Percentiles rank a stretch among this genome's conserved stretches.
Evolutionary conservation across 2,888 invertebrate species (phyloP).

Genomic region (Gastrophysa polygoni): DNA sequence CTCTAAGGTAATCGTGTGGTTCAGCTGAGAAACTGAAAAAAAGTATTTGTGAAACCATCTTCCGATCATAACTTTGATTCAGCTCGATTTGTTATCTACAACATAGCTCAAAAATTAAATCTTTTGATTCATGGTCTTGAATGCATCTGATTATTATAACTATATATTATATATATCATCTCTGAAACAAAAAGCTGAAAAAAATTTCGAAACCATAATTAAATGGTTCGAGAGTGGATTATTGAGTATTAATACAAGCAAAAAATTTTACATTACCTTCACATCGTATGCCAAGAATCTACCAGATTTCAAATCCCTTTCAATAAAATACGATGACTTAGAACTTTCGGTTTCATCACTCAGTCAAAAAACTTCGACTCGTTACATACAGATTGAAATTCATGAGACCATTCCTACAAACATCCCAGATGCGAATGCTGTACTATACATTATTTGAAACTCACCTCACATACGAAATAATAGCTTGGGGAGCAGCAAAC

Average conservation of each 20-base stretch:
- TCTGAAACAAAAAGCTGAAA: background rate
- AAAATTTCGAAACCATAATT: background rate
- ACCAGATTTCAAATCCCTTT: background rate
- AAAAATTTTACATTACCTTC: background rate
- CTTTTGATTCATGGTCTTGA: too few relatives aligned
- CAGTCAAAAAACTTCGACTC: background rate
- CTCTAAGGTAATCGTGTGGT: too few relatives aligned
- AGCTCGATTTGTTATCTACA: too few relatives aligned
- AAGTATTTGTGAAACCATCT: too few relatives aligned
- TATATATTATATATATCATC: too few relatives aligned
- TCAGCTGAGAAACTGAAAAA: too few relatives aligned
- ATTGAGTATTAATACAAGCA: background rate
- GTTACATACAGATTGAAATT: background rate
- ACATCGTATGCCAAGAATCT: background rate
- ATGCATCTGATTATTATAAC: too few relatives aligned
- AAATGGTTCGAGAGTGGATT: slow-evolving; percentile 1
- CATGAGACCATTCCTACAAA: slow-evolving; percentile 1
- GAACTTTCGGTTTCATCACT: background rate
- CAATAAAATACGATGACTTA: background rate
- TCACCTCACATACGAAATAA: background rate
- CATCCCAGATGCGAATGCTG: slow-evolving; percentile 3
- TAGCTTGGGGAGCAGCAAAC: too few relatives aligned
- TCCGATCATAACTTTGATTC: too few relatives aligned
- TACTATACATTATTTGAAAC: background rate
- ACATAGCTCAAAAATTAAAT: too few relatives aligned